A percentile compares a stretch with the other conserved stretches of the same genome.
Evolutionary conservation across 64 coral and sea anemone species (phyloP).

Genomic region (Exaiptasia diaphana): DNA sequence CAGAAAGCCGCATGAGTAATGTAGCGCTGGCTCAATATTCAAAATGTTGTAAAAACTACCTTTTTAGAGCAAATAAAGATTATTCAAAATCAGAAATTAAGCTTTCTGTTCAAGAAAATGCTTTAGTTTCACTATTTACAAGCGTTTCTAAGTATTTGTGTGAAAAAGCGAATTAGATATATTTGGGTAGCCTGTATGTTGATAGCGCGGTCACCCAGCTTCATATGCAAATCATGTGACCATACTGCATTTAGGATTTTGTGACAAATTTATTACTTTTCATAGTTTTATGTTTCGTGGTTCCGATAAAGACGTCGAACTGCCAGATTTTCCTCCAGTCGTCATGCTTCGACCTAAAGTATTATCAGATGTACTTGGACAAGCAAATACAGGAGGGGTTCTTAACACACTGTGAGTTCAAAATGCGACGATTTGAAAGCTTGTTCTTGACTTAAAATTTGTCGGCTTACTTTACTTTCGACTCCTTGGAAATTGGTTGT

Average conservation of each 20-base stretch:
- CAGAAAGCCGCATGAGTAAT: neutral
- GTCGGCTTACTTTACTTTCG: too few relatives aligned
- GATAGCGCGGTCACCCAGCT: neutral
- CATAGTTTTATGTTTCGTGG: neutral
- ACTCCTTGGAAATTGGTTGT: too few relatives aligned
- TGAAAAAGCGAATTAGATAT: too few relatives aligned
- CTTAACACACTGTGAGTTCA: slow-evolving; percentile 66
- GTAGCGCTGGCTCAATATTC: neutral
- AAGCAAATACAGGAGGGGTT: slow-evolving; percentile 80
- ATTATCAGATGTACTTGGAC: slow-evolving; percentile 65
- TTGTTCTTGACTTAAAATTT: too few relatives aligned
- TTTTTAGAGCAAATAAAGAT: neutral
- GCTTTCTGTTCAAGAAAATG: too few relatives aligned
- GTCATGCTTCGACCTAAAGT: slow-evolving; percentile 89
- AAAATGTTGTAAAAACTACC: neutral
- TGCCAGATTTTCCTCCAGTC: slow-evolving; percentile 66
- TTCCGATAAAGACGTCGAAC: slow-evolving; percentile 54
- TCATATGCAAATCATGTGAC: slow-evolving; percentile 11
- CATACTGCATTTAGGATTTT: neutral
- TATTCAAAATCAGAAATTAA: too few relatives aligned
- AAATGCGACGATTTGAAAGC: neutral
- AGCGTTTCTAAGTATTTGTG: too few relatives aligned
- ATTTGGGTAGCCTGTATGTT: neutral
- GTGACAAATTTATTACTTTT: neutral
- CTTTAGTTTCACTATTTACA: too few relatives aligned